These are phyloP conservation scores for Garra rufa DNA, from an alignment of 2,113 vertebrate species.

Conservation along the genomic window DNA sequence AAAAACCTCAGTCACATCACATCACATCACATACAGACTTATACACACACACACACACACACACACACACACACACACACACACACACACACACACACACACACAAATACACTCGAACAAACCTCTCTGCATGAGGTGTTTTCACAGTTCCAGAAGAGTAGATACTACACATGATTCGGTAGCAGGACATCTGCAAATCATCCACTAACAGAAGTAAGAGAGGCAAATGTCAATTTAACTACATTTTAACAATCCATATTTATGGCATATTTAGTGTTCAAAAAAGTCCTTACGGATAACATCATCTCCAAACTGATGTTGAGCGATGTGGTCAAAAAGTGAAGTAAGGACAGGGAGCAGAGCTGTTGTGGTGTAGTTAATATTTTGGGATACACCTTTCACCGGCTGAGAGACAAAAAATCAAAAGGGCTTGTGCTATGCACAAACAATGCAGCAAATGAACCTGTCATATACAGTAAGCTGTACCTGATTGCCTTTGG, in stretches of 20 bases:
- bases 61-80: not conserved
- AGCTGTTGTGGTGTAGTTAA: constrained; percentile 93
- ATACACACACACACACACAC: constrained; percentile 17
- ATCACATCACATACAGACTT: not conserved
- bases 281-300: constrained; percentile 82
- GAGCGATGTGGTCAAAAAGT: constrained; percentile 91
- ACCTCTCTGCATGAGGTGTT: constrained; percentile 90
- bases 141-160: constrained; percentile 93
- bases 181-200: constrained; percentile 93
- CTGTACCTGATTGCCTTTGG: constrained; percentile 84
- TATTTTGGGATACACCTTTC: constrained; percentile 93
- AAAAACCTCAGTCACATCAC: not conserved
- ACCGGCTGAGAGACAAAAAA: constrained; percentile 73
- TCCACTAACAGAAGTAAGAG: constrained; percentile 79
- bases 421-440: not conserved
- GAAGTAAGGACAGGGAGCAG: constrained; percentile 92
- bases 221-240: not conserved
- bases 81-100: constrained; percentile 2
- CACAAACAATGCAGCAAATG: not conserved
- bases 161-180: constrained; percentile 92
- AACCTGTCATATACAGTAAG: not conserved
- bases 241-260: not conserved
- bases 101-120: not conserved
- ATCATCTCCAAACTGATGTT: constrained; percentile 93
- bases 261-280: not conserved